Evolutionary conservation across 92 coral and sea anemone species (phyloP).

Genomic region (Epizoanthus stellaris): DNA sequence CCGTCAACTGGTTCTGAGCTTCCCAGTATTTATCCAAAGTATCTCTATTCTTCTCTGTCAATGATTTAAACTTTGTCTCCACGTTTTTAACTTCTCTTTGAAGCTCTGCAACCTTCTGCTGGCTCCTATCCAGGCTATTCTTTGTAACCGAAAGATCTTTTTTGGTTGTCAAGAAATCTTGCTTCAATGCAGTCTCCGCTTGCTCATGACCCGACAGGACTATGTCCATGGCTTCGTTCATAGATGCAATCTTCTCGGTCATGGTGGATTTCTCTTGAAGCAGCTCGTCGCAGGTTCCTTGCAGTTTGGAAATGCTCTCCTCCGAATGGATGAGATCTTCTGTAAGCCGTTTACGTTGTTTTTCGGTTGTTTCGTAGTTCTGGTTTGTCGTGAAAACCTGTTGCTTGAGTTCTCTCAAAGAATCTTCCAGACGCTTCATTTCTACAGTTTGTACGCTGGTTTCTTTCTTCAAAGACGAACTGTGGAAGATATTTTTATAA

Average conservation of each 20-base stretch:
- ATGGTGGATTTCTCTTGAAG: constrained; percentile 68
- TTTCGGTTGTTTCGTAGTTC: constrained; percentile 67
- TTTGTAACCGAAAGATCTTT: constrained; percentile 76
- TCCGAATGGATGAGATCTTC: constrained; percentile 76
- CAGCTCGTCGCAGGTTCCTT: constrained; percentile 77
- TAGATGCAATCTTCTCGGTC: constrained; percentile 66
- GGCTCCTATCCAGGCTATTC: constrained; percentile 74
- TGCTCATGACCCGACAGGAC: constrained; percentile 71
- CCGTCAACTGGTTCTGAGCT: constrained; percentile 69
- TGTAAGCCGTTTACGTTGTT: constrained; percentile 62
- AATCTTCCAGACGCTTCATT: constrained; percentile 73
- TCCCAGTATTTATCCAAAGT: constrained; percentile 77
- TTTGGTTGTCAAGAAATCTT: constrained; percentile 63
- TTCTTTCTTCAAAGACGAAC: constrained; percentile 70
- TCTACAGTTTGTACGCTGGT: constrained; percentile 73
- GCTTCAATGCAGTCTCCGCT: constrained; percentile 66
- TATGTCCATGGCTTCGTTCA: constrained; percentile 80
- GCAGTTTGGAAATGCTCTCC: constrained; percentile 73
- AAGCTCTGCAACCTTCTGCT: constrained; percentile 71
- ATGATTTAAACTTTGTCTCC: constrained; percentile 65
- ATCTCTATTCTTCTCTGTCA: constrained; percentile 78
- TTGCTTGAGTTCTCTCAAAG: constrained; percentile 62
- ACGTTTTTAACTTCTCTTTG: constrained; percentile 62
- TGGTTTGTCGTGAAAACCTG: constrained; percentile 50
- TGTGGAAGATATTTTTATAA: neutral